Evolutionary conservation across 2,113 vertebrate genomes (phyloP), one percentile per base, ranked within the genome.

Genomic region (Pelusios castaneus): DNA sequence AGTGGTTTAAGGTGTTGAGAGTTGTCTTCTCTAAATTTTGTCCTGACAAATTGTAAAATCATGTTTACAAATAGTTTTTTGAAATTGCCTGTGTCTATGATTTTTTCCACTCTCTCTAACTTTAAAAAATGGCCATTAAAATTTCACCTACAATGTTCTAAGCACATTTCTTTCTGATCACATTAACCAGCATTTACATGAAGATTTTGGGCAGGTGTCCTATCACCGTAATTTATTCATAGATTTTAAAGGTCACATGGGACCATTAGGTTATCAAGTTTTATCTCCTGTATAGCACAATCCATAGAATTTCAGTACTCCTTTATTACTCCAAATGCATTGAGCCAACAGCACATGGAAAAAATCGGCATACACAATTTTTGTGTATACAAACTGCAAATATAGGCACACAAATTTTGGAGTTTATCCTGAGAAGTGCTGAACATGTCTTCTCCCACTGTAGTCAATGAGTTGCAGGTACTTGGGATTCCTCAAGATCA

Each of bases 1-100:
- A 67, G 45, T 76, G 76, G 47, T 67, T 77, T 87, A 67, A 77
- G 17, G 9, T 80, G 3, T 56, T 45, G 54, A 76, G 80, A 94
- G 34, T 16, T 0, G 0, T 63, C 75, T 63, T 34, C 0, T 0
- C 5, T 43, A 5, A 5, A 31, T 4, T 67, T 4, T 58, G 10
- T 17, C 24, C 1, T 2, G 55, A 41, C 5, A 6, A 2, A 5
- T 8, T 22, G 38, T 47, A 11, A 85, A 5, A 85, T 41, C 0
- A 58, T 0, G 1, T 60, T 1, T 70, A 24, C 27, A 43, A 8
- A 5, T 75, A 49, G 0, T 0, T 27, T 60, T 47, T 82, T 78
- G 51, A 52, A 52, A 14, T 52, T 52, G 51, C 10, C 49, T 51
- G 49, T 51, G 10, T 47, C 47, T 47, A 47, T 49, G 47, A 49